Evolutionary conservation across 2,888 invertebrate species (phyloP), one percentile per base, ranked within the genome.

Genomic region (Elegia similella): DNA sequence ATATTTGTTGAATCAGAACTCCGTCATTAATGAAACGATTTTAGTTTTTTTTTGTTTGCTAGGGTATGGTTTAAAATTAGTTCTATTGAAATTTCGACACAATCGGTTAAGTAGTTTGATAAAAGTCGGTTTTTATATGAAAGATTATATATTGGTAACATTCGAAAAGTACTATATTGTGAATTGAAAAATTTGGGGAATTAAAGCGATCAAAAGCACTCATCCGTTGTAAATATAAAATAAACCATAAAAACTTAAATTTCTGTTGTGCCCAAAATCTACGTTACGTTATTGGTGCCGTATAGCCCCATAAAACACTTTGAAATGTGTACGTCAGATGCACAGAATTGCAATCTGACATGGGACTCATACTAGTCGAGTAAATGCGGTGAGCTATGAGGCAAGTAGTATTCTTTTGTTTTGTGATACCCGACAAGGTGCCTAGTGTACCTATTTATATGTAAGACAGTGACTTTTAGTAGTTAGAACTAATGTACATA

Each of bases 281-380:
- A 10, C 16, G 50, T n/a, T 30, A 34, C 12, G 50, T 50, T 50
- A 50, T 50, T 50, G 50, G 13, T 38, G 15, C 34, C 5, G 50
- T 50, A 50, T 34, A 32, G 34, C 12, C 17, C 50, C 34, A 50
- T 50, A 50, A 50, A 50, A 50, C 50, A 50, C 16, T 50, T 50
- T 50, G 50, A 50, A 34, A 34, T 50, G 50, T 50, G 50, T 32
- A 13, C 16, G 50, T 50, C 50, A 50, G 50, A 50, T 50, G 50
- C 50, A 50, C 34, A 50, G 50, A 17, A 50, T 50, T 50, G 50
- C 50, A 50, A 34, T 34, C 50, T 15, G 10, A n/a, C 8, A 34
- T 12, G 1, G 0, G 3, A 34, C 12, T 34, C 6, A 50, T 16
- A 17, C n/a, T 50, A 34, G 50, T 5, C 15, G 15, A 50, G 34